phyloP scores from a whole-genome alignment of 2,797 vertebrate species.

The Amblyraja radiata region DNA sequence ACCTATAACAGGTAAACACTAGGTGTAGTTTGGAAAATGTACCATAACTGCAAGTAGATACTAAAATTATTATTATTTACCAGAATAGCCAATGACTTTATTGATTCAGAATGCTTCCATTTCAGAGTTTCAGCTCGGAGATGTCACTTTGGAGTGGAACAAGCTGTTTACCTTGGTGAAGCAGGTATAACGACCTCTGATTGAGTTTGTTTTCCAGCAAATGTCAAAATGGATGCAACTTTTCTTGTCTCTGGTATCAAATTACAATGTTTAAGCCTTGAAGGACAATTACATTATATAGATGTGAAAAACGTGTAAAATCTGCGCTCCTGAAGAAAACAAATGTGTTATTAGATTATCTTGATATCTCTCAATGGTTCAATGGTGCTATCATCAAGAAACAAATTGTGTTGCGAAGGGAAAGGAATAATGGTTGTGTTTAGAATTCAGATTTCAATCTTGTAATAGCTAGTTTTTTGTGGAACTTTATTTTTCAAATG shows the following conservation, averaged over 20 bases:
- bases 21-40: neutral
- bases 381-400: neutral
- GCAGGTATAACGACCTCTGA: slow-evolving; percentile 59
- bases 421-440: neutral
- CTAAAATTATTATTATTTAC: neutral
- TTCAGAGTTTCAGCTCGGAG: slow-evolving; percentile 71
- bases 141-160: slow-evolving; percentile 81
- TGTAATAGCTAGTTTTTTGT: neutral
- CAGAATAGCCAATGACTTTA: neutral
- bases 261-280: too few species aligned
- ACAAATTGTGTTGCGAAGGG: neutral
- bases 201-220: neutral
- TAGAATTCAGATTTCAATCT: neutral
- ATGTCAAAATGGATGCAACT: neutral
- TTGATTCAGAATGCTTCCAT: slow-evolving; percentile 29
- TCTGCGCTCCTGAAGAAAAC: neutral
- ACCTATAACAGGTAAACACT: slow-evolving; percentile 68
- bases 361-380: neutral
- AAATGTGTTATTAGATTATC: neutral
- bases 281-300: neutral
- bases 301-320: too few species aligned
- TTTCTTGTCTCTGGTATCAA: neutral
- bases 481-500: neutral
- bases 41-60: neutral
- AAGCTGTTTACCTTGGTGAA: slow-evolving; percentile 61